A percentile compares a stretch with the other conserved stretches of the same genome.
Evolutionary conservation across 2,888 invertebrate species (phyloP).

Genomic region (Melanophora roralis): DNA sequence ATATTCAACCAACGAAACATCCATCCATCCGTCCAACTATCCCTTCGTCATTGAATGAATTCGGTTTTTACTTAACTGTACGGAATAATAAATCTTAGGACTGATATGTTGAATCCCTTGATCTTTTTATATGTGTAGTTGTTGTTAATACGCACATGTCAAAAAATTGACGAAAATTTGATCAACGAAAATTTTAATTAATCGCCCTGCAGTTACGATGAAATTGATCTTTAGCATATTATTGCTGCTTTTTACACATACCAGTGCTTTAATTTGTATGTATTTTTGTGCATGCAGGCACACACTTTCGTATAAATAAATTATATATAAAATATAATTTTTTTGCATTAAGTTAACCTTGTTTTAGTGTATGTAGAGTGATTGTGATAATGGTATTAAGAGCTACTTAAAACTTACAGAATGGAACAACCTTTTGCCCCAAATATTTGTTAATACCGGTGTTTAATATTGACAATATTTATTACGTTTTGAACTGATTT

Average conservation of each 20-base stretch:
- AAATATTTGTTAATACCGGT: not conserved
- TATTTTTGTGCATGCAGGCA: not conserved
- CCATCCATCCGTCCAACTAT: not conserved
- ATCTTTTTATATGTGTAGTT: conserved; percentile 9
- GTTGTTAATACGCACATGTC: conserved; percentile 71
- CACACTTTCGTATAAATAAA: not conserved
- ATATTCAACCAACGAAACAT: not conserved
- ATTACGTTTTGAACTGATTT: too few species aligned
- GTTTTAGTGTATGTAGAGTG: conserved; percentile 63
- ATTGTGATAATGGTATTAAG: conserved; percentile 75
- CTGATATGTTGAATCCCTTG: not conserved
- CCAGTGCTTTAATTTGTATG: not conserved
- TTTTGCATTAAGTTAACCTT: not conserved
- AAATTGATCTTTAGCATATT: conserved; percentile 72
- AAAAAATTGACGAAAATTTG: conserved; percentile 77
- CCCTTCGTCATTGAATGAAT: conserved; percentile 43
- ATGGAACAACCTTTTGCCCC: not conserved
- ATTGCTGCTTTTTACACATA: too few species aligned
- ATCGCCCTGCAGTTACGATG: conserved; percentile 77
- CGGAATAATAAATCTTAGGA: not conserved
- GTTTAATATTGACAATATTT: too few species aligned
- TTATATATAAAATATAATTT: not conserved
- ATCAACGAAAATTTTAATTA: conserved; percentile 78
- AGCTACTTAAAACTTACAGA: conserved; percentile 63
- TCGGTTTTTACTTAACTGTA: conserved; percentile 33